Evolutionary conservation across 2,113 vertebrate species (phyloP).

Genomic region (Hippocampus zosterae): DNA sequence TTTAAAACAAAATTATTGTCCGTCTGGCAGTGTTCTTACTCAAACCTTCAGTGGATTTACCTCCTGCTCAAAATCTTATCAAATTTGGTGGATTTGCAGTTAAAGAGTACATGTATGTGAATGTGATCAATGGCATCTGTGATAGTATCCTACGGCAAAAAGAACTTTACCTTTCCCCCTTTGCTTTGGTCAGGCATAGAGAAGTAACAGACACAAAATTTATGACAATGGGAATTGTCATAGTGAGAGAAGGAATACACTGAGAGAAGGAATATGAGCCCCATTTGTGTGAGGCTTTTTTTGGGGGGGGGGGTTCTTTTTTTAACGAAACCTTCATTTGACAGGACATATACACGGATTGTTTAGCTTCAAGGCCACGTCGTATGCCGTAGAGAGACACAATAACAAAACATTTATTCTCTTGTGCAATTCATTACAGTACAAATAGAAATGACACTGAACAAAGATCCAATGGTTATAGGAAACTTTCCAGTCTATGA

Average conservation of each 20-base stretch:
- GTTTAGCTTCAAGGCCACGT: background rate
- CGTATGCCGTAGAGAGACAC: conserved; percentile 16
- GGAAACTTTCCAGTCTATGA: conserved; percentile 62
- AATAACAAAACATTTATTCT: conserved; percentile 62
- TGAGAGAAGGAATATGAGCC: background rate
- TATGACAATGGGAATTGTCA: background rate
- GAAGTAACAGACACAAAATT: background rate
- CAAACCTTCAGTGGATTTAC: too few relatives aligned
- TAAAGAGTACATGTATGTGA: too few relatives aligned
- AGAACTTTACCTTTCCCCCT: too few relatives aligned
- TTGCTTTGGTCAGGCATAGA: too few relatives aligned
- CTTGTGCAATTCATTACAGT: conserved; percentile 68
- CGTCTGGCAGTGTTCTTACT: too few relatives aligned
- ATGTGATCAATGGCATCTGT: too few relatives aligned
- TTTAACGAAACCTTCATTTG: background rate
- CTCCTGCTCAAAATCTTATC: too few relatives aligned
- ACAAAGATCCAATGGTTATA: conserved; percentile 52
- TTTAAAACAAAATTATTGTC: too few relatives aligned
- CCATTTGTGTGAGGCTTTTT: background rate
- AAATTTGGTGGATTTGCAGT: too few relatives aligned
- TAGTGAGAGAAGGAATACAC: too few relatives aligned
- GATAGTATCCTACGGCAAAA: too few relatives aligned
- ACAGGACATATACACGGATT: background rate
- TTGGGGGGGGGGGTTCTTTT: background rate
- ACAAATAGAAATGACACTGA: conserved; percentile 50